Base-by-base conservation (phyloP, 2,113 vertebrate genomes). In the Scomber colias region DNA sequence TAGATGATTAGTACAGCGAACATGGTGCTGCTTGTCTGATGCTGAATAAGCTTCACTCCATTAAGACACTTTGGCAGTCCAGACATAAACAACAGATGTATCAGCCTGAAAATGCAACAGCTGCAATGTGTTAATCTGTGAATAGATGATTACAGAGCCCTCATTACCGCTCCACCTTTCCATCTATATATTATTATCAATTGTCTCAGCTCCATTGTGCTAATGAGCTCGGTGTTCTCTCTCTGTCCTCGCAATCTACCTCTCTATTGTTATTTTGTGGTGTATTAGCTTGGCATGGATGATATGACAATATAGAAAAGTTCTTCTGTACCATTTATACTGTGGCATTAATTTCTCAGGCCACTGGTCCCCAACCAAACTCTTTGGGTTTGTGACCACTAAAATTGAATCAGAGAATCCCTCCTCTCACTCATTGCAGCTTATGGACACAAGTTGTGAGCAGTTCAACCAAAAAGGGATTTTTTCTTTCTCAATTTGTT, bases 1-100 rank as follows among this genome's bases (percentile, higher is more conserved):
- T 10, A 27, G 44, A 31, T 50, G 7, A 72, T 77, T 62, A 27
- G 60, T 61, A 31, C 0, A 1, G 53, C 6, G 1, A 50, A 70
- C 54, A 12, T 27, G 3, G 14, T 21, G 40, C 54, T 66, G 2
- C 7, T 11, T 62, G 40, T 15, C 48, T 62, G 48, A 68, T 31
- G 17, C 11, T 75, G n/a, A 64, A 70, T 75, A 24, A 54, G 40
- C 24, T 30, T 59, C 16, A 0, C 16, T 11, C 45, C n/a, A 71
- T 86, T 75, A 72, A 51, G 51, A 12, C 66, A 50, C 45, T 67
- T 79, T 72, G 31, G 63, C 21, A 35, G 30, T 49, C 11, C 12
- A 56, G 31, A 60, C 35, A 44, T 21, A 51, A 55, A 49, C 19
- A 53, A 16, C 19, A 51, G 27, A 46, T 63, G 65, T 48, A n/a